Conservation (phyloP, 2,888 invertebrate genomes). For the Amblyteles armatorius region DNA sequence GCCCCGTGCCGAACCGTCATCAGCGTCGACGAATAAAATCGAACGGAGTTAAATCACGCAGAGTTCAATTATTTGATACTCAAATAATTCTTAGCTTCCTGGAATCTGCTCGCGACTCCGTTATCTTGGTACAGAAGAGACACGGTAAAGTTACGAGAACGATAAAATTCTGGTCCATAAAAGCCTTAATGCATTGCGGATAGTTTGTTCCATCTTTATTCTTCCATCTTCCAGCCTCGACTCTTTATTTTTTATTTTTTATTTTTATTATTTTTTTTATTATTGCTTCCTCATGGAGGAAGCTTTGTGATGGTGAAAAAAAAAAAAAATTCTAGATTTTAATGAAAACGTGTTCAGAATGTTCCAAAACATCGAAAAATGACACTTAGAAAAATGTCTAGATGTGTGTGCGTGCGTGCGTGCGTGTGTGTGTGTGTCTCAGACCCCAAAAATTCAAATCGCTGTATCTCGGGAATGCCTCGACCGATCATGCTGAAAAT, state of each 20-base stretch:
- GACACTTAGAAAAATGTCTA: too few species aligned
- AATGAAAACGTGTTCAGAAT: too few species aligned
- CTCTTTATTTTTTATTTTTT: slow-evolving; percentile 4
- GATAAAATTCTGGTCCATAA: background rate
- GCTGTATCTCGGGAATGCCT: too few species aligned
- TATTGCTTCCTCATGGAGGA: too few species aligned
- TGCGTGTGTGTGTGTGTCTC: too few species aligned
- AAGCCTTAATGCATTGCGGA: slow-evolving; percentile 10
- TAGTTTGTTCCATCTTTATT: slow-evolving; percentile 14
- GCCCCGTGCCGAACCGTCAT: slow-evolving; percentile 23
- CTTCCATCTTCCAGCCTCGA: slow-evolving; percentile 10
- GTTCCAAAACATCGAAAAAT: too few species aligned
- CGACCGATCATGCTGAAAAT: too few species aligned
- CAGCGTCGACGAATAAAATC: slow-evolving; percentile 50
- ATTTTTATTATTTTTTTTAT: slow-evolving; percentile 7
- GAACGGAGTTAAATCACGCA: slow-evolving; percentile 54
- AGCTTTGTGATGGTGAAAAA: too few species aligned
- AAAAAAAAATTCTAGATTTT: too few species aligned
- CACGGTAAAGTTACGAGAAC: background rate
- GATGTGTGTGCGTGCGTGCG: too few species aligned
- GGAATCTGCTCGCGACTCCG: background rate
- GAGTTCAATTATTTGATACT: slow-evolving; percentile 8
- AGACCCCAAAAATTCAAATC: too few species aligned
- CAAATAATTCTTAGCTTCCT: background rate
- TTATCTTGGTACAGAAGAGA: background rate